Evolutionary conservation across 2,797 vertebrate genomes (phyloP).

Genomic region (Podargus strigoides): DNA sequence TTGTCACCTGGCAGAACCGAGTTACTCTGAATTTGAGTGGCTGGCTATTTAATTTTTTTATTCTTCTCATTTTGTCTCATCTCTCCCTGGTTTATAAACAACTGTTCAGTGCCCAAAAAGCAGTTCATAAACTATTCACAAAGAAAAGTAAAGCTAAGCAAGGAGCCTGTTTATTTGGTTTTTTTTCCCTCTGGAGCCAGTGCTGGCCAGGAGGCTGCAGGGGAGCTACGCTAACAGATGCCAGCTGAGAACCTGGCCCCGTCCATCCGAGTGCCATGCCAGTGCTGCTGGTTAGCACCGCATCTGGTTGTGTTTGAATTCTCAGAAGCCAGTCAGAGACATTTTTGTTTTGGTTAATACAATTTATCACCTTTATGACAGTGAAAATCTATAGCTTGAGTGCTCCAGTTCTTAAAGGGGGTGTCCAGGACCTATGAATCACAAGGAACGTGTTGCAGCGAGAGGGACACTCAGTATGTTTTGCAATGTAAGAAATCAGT

Average conservation of each 20-base stretch:
- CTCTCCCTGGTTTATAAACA: slow-evolving; percentile 4
- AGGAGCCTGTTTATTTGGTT: background rate
- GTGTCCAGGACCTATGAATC: slow-evolving; percentile 24
- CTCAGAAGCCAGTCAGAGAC: slow-evolving; percentile 55
- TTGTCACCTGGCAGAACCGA: background rate
- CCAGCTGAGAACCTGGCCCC: background rate
- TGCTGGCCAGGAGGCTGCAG: background rate
- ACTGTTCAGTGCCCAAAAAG: background rate
- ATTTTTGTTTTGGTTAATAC: slow-evolving; percentile 58
- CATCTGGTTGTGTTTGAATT: slow-evolving; percentile 35
- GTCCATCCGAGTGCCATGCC: background rate
- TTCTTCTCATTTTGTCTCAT: background rate
- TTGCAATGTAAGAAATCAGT: slow-evolving; percentile 43
- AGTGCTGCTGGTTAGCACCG: rapidly evolving
- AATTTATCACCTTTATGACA: slow-evolving; percentile 63
- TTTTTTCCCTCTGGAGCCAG: background rate
- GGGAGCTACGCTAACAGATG: background rate
- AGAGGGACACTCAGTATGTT: slow-evolving; percentile 29
- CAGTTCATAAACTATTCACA: background rate
- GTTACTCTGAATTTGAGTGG: background rate
- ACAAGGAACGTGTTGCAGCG: background rate
- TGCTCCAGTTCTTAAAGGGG: slow-evolving; percentile 40
- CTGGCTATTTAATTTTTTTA: background rate
- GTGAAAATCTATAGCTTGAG: slow-evolving; percentile 27
- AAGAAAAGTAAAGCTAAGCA: background rate